Evolutionary conservation across 2,888 invertebrate species (phyloP), one percentile per base, ranked within the genome.

Genomic region (Tinea pellionella): DNA sequence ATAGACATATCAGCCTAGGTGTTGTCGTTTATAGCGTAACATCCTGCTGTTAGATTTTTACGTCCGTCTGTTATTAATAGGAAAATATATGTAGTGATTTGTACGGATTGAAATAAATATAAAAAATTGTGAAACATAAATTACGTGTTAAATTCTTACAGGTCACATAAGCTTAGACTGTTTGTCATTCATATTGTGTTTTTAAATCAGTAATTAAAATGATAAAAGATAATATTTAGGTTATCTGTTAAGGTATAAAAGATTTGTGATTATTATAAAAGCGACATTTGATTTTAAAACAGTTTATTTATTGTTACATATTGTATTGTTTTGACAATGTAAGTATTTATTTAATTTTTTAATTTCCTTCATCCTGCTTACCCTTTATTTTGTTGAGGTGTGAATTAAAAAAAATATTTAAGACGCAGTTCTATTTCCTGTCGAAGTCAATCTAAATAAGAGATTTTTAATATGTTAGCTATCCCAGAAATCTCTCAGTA

Each of bases 191-290:
- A 19, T 53, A 24, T 24, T 24, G 2, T 24, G 24, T n/a, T 47
- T 47, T 16, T 4, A 19, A 24, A 53, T 53, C 19, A 19, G 2
- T 53, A 53, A 53, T 24, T 53, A 53, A 16, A 53, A 24, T 19
- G 53, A 53, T 53, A 24, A 53, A 53, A 1, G 53, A 53, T 53
- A 53, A 53, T 8, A 53, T 53, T 53, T 53, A 12, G 53, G 53
- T 53, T 53, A 53, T 53, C 53, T 15, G 18, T n/a, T 18, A 12
- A 8, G 12, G n/a, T 53, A 53, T 53, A 53, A 24, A 53, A 53
- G 53, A 53, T 53, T 53, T 18, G 53, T 53, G 53, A 53, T 24
- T 24, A 53, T n/a, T 12, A 53, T 53, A 53, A 19, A 8, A 47
- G 47, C 15, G 16, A 15, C 15, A 47, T 47, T 47, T 47, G 47